Conservation (phyloP, 2,797 vertebrate species). For the Crypturellus tataupa region DNA sequence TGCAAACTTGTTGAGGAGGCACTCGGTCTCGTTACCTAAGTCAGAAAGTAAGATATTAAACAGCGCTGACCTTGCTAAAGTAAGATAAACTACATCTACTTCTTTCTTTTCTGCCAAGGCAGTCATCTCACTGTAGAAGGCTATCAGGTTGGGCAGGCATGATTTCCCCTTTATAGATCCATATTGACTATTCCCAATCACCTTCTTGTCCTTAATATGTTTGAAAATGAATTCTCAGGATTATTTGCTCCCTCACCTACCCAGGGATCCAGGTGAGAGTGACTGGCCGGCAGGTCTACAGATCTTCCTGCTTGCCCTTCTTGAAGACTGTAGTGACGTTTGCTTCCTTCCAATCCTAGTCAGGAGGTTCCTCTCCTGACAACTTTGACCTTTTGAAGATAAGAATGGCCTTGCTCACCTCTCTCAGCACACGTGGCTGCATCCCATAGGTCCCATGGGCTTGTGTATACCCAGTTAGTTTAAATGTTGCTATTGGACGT, state of each 20-base stretch:
- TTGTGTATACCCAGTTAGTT: background rate
- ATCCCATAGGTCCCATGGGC: background rate
- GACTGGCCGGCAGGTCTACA: background rate
- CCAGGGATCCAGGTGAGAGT: background rate
- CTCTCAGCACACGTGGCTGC: background rate
- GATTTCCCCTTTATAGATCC: background rate
- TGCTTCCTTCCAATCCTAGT: background rate
- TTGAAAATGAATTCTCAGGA: background rate
- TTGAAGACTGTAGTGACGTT: background rate
- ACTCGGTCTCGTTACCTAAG: background rate
- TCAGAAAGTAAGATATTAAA: background rate
- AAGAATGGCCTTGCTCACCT: background rate
- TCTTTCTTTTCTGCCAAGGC: background rate
- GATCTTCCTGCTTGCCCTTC: background rate
- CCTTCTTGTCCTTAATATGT: background rate
- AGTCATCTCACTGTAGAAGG: background rate
- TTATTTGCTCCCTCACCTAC: background rate
- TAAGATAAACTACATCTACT: background rate
- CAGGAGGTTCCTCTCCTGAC: background rate
- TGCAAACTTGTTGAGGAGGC: background rate
- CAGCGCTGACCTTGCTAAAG: background rate
- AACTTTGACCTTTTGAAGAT: background rate
- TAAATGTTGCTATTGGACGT: background rate
- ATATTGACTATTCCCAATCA: background rate
- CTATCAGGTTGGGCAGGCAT: background rate